A percentile compares a stretch with the other conserved stretches of the same genome.
Evolutionary conservation across 2,797 vertebrate genomes (phyloP).

Genomic region (Ptychadena robeensis): DNA sequence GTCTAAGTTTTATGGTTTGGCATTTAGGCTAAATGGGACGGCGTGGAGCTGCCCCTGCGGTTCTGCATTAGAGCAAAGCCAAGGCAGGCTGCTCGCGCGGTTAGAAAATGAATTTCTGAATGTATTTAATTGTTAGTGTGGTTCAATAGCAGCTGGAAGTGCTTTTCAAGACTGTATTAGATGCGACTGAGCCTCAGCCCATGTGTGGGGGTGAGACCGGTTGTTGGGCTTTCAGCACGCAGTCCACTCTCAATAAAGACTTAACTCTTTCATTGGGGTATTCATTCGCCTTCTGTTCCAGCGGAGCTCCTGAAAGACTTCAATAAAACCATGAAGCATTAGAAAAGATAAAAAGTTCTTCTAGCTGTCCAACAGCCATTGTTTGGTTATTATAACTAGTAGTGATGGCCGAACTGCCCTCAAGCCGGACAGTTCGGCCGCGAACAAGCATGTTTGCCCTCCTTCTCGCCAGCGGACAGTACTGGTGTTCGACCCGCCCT

Average conservation of each 20-base stretch:
- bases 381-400: too few species aligned
- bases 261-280: slow-evolving; percentile 31
- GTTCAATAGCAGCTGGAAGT: slow-evolving; percentile 57
- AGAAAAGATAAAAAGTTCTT: too few species aligned
- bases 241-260: slow-evolving; percentile 12
- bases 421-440: too few species aligned
- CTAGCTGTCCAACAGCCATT: too few species aligned
- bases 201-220: slow-evolving; percentile 46
- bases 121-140: slow-evolving; percentile 58
- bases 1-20: slow-evolving; percentile 52
- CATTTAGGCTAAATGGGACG: slow-evolving; percentile 58
- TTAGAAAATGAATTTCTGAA: slow-evolving; percentile 61
- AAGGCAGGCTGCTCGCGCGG: slow-evolving; percentile 52
- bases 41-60: slow-evolving; percentile 58
- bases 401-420: too few species aligned
- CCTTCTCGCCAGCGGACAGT: too few species aligned
- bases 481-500: too few species aligned
- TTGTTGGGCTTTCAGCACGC: slow-evolving; percentile 42
- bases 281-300: not conserved
- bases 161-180: slow-evolving; percentile 51
- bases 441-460: too few species aligned
- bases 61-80: slow-evolving; percentile 59
- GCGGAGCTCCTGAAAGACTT: not conserved
- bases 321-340: not conserved
- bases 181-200: slow-evolving; percentile 42